Evolutionary conservation across 2,888 invertebrate genomes (phyloP).

Genomic region (Hypomecis atomaria): DNA sequence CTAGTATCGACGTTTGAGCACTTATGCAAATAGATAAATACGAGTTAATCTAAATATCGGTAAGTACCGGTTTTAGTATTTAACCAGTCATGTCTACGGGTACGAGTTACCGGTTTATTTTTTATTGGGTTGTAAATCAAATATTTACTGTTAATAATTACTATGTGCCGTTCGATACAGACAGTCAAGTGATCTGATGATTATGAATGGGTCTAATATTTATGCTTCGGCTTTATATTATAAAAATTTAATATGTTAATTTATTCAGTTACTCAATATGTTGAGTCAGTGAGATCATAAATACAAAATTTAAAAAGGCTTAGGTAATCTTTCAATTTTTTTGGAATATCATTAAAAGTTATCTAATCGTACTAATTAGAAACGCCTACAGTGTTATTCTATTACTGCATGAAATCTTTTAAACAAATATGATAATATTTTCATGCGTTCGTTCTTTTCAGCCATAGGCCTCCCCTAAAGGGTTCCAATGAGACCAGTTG

Average conservation of each 20-base stretch:
- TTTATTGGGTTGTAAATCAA: slow-evolving; percentile 38
- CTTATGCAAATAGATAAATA: slow-evolving; percentile 22
- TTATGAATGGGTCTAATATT: slow-evolving; percentile 13
- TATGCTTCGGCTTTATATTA: slow-evolving; percentile 2
- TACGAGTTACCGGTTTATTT: slow-evolving; percentile 27
- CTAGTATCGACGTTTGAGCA: slow-evolving; percentile 9
- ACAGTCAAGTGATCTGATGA: slow-evolving; percentile 20
- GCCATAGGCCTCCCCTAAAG: too few relatives aligned
- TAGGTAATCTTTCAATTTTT: neutral
- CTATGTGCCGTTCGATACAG: slow-evolving; percentile 32
- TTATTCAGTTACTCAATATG: slow-evolving; percentile 17
- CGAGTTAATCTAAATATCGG: slow-evolving; percentile 12
- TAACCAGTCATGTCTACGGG: slow-evolving; percentile 13
- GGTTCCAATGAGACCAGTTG: too few relatives aligned
- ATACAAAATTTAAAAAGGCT: slow-evolving; percentile 19
- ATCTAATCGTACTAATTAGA: neutral
- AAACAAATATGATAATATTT: neutral
- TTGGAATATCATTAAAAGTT: slow-evolving; percentile 5
- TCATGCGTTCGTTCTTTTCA: too few relatives aligned
- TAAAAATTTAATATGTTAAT: slow-evolving; percentile 14
- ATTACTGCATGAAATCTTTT: too few relatives aligned
- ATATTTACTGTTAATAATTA: slow-evolving; percentile 41
- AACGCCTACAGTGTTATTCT: neutral
- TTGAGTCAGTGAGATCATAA: slow-evolving; percentile 22
- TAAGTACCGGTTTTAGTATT: slow-evolving; percentile 24